Conservation (phyloP, 1,140 invertebrate genomes). For the Fopius arisanus region DNA sequence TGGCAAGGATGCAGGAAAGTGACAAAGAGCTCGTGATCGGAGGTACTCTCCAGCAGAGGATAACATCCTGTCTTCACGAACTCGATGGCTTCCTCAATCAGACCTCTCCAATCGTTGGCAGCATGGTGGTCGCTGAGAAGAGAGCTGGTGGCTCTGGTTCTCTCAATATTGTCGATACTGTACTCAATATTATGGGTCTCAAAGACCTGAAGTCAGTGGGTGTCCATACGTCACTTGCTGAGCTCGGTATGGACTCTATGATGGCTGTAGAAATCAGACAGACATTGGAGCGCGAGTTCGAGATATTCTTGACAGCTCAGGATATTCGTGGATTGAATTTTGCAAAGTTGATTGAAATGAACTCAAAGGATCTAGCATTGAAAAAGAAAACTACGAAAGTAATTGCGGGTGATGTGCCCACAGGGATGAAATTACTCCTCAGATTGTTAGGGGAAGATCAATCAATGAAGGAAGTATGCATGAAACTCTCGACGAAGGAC, state of each 20-base stretch:
- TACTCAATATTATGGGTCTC: slow-evolving; percentile 63
- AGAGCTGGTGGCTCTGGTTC: slow-evolving; percentile 45
- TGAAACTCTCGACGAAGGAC: slow-evolving; percentile 49
- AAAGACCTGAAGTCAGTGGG: slow-evolving; percentile 68
- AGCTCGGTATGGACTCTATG: slow-evolving; percentile 83
- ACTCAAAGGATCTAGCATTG: slow-evolving; percentile 39
- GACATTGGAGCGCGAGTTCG: slow-evolving; percentile 77
- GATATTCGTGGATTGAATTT: slow-evolving; percentile 73
- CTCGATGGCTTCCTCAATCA: slow-evolving; percentile 69
- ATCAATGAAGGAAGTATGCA: slow-evolving; percentile 40
- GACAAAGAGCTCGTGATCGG: slow-evolving; percentile 68
- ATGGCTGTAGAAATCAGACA: slow-evolving; percentile 86
- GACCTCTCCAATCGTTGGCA: slow-evolving; percentile 68
- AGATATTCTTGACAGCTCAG: slow-evolving; percentile 73
- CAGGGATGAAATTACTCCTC: slow-evolving; percentile 55
- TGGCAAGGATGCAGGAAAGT: slow-evolving; percentile 73
- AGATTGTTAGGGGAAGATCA: slow-evolving; percentile 45
- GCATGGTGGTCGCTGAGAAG: slow-evolving; percentile 72
- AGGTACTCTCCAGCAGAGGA: slow-evolving; percentile 74
- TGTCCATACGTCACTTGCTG: slow-evolving; percentile 71
- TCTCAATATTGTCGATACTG: slow-evolving; percentile 59
- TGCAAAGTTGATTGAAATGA: slow-evolving; percentile 66
- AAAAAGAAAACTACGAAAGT: slow-evolving; percentile 31
- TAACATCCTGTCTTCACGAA: slow-evolving; percentile 69
- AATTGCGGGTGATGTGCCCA: slow-evolving; percentile 17